These are phyloP conservation scores for Anser cygnoides DNA, from an alignment of 2,113 vertebrate genomes.

Conservation along the genomic window DNA sequence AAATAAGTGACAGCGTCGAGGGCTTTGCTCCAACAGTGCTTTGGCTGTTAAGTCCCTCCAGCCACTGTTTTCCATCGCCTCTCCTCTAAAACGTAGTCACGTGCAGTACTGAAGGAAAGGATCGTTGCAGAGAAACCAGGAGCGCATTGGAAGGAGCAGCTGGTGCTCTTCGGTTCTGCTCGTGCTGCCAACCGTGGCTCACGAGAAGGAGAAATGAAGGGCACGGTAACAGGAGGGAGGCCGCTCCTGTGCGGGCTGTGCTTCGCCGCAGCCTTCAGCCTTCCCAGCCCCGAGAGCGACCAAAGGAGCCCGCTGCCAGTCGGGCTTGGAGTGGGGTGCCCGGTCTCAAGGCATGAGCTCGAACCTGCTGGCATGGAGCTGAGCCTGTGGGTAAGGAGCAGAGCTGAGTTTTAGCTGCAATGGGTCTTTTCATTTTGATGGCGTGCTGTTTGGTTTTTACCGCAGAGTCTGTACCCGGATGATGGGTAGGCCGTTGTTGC, in stretches of 20 bases:
- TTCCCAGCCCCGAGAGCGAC: background rate
- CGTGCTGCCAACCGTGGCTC: background rate
- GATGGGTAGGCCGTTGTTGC: background rate
- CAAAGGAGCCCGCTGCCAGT: accelerated
- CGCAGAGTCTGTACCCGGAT: background rate
- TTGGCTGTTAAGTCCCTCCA: background rate
- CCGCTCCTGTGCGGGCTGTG: background rate
- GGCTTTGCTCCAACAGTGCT: background rate
- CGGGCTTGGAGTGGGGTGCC: background rate
- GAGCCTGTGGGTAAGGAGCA: background rate
- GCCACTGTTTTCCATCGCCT: background rate
- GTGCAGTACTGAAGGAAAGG: background rate
- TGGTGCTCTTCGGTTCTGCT: background rate
- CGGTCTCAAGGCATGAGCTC: accelerated
- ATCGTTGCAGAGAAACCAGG: background rate
- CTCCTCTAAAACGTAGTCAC: background rate
- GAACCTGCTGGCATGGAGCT: background rate
- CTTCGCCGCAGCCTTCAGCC: accelerated
- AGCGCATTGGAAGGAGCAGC: background rate
- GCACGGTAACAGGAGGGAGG: background rate
- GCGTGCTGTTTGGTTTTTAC: background rate
- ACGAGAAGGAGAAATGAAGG: background rate
- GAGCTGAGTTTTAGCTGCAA: background rate
- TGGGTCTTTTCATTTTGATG: background rate
- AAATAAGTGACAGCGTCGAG: background rate